Evolutionary conservation across 1,140 invertebrate genomes (phyloP), one percentile per base, ranked within the genome.

Genomic region (Drosophila repleta): DNA sequence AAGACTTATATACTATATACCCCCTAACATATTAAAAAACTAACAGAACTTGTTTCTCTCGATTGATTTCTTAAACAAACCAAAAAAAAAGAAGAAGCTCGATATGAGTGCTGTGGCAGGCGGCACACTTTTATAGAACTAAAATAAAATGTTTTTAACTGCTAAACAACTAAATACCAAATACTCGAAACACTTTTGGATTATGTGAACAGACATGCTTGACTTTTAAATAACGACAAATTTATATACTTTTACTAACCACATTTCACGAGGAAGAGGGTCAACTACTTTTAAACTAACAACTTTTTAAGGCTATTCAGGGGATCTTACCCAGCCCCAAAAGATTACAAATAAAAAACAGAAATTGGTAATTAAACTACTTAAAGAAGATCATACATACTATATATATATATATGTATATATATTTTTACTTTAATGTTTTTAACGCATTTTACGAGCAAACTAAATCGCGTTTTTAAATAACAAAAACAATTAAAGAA

Each of bases 381-480:
- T 21, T 5, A 37, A 57, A 52, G 45, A 57, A 61, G 45, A 39
- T 53, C 70, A 60, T 75, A 63, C 55, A 35, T 2, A 11, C 0
- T 35, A 29, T 29, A 29, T 29, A 29, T 29, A 29, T 5, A 29
- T 29, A 29, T 29, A 29, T 15, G 1, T 39, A 39, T 15, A 68
- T 74, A 80, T 76, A 72, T 63, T 88, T 87, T 83, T 88, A 83
- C 62, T 88, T 87, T 83, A 79, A 83, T 56, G 79, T 87, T 88
- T 88, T 88, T 83, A 88, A 88, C 66, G 83, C 83, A 35, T 88
- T 88, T 88, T 88, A 88, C 67, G 75, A 76, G 78, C 83, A 72
- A 82, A 82, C 51, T 66, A 56, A 63, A 72, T 24, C 60, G 48
- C 66, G 74, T 72, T 85, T 85, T 85, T 87, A 88, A 87, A 85